phyloP scores from a whole-genome alignment of 1,140 invertebrate genomes.

The Babylonia areolata region DNA sequence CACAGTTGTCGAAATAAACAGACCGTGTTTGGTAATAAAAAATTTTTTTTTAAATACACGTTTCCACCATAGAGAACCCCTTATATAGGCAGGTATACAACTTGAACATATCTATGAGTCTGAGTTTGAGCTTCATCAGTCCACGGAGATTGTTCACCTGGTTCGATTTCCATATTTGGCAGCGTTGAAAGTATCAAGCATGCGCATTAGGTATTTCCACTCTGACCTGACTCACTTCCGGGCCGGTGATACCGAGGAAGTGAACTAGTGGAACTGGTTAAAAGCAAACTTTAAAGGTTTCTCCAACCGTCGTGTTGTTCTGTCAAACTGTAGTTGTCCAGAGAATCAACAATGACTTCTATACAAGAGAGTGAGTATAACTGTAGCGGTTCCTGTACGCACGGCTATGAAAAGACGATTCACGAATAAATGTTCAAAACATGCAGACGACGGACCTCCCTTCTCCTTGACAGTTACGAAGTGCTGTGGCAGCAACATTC shows the following conservation, averaged over 20 bases:
- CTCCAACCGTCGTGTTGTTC: not conserved
- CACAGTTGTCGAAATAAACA: too few species aligned
- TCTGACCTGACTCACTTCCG: conserved; percentile 26
- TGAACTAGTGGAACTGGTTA: not conserved
- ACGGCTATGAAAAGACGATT: not conserved
- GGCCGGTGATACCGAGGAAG: conserved; percentile 18
- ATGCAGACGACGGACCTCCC: not conserved
- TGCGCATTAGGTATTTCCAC: not conserved
- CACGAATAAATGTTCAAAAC: not conserved
- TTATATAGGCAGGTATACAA: too few species aligned
- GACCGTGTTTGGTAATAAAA: too few species aligned
- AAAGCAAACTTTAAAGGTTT: not conserved
- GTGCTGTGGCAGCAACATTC: too few species aligned
- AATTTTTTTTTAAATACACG: too few species aligned
- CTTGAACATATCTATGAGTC: too few species aligned
- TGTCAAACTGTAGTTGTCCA: not conserved
- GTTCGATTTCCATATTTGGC: conserved; percentile 1
- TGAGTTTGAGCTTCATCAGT: too few species aligned
- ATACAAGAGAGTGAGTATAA: not conserved
- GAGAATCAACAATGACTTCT: not conserved
- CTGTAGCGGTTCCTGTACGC: not conserved
- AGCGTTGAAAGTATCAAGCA: not conserved
- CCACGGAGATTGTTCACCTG: too few species aligned
- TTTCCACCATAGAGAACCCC: too few species aligned
- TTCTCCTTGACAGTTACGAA: too few species aligned